Conservation (phyloP, 2,113 vertebrate genomes). For the Lontra canadensis region DNA sequence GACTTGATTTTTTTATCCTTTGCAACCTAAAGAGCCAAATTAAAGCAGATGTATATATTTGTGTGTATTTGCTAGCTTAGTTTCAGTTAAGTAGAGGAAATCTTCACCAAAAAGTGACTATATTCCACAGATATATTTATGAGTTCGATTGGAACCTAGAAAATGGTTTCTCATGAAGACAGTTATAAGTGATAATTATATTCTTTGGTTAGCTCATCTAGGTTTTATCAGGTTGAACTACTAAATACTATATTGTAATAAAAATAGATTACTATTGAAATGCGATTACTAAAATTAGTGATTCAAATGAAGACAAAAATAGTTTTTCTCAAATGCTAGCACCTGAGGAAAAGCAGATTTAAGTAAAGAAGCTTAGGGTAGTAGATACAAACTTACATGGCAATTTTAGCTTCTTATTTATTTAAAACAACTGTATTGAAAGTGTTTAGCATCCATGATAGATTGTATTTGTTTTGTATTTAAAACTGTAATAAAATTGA, state of each 20-base stretch:
- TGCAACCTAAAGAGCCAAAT: background rate
- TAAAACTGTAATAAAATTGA: background rate
- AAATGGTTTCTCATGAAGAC: constrained; percentile 15
- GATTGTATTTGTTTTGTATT: constrained; percentile 33
- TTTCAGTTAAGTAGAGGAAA: background rate
- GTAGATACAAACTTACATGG: background rate
- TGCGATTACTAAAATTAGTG: background rate
- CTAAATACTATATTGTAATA: constrained; percentile 26
- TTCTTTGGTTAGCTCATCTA: background rate
- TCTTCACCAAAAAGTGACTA: background rate
- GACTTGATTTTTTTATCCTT: constrained; percentile 29
- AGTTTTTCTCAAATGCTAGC: constrained; percentile 7
- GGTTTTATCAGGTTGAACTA: constrained; percentile 14
- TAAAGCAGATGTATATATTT: background rate
- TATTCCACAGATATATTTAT: constrained; percentile 14
- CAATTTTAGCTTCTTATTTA: background rate
- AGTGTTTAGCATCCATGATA: background rate
- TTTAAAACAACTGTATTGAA: background rate
- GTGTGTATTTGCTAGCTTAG: background rate
- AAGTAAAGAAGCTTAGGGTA: background rate
- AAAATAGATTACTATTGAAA: constrained; percentile 21
- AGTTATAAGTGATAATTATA: background rate
- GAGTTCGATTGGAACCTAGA: constrained; percentile 40
- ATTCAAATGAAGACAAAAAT: constrained; percentile 26
- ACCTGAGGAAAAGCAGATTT: constrained; percentile 27